These are phyloP conservation scores for Dendrocopos noguchii DNA, from an alignment of 2,113 vertebrate species.

Conservation along the genomic window DNA sequence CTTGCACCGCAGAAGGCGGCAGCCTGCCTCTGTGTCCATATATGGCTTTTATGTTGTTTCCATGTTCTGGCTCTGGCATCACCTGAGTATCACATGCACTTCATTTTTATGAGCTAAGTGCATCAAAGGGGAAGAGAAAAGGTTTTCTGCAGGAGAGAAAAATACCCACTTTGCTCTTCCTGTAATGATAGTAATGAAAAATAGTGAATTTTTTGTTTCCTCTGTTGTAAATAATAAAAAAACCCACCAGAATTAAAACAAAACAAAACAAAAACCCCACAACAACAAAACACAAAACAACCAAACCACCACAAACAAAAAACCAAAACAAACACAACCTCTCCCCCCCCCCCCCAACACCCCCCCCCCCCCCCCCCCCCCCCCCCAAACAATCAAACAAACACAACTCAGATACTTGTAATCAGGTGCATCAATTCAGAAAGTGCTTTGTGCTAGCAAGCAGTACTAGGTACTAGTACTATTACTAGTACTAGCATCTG, in stretches of 20 bases:
- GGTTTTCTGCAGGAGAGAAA: background rate
- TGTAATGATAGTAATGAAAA: background rate
- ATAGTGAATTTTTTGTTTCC: background rate
- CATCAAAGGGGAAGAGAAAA: background rate
- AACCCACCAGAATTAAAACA: background rate
- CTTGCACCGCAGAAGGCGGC: background rate
- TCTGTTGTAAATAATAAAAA: background rate
- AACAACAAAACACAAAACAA: no score
- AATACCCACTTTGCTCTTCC: background rate
- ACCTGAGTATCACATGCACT: background rate
- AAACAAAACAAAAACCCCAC: background rate
- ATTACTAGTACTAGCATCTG: no score
- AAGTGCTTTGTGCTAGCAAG: background rate
- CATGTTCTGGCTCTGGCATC: background rate
- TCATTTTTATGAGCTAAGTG: background rate
- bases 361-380: no score
- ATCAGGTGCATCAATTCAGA: background rate
- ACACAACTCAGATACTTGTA: background rate
- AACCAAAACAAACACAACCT: no score
- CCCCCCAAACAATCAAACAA: no score
- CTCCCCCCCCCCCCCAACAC: no score
- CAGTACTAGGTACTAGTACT: background rate
- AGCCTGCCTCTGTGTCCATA: constrained; percentile 38
- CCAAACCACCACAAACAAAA: no score
- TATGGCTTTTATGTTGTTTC: constrained; percentile 50